Percentiles rank a stretch among this genome's conserved stretches.
Evolutionary conservation across 2,888 invertebrate species (phyloP).

Genomic region (Autographa gamma): DNA sequence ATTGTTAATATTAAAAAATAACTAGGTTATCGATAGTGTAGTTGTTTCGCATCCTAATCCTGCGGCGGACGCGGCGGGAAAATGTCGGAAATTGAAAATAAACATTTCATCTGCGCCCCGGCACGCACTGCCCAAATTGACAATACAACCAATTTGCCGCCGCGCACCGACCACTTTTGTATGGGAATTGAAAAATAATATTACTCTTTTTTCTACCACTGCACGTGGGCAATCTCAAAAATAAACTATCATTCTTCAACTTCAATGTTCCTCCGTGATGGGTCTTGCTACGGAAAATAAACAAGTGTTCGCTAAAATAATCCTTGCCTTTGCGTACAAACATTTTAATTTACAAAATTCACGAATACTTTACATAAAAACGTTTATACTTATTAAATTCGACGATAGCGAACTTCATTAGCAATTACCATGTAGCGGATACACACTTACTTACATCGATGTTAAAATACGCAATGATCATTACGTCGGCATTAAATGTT

Average conservation of each 20-base stretch:
- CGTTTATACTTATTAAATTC: neutral
- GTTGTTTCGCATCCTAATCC: constrained; percentile 83
- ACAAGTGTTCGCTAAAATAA: constrained; percentile 16
- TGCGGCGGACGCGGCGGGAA: constrained; percentile 82
- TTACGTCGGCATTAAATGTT: constrained; percentile 54
- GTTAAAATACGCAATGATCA: constrained; percentile 51
- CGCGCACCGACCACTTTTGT: constrained; percentile 88
- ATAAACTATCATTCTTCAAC: constrained; percentile 80
- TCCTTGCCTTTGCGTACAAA: neutral
- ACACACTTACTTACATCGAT: constrained; percentile 50
- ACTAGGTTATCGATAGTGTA: constrained; percentile 69
- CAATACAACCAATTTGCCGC: constrained; percentile 89
- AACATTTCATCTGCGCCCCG: constrained; percentile 87
- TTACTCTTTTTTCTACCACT: constrained; percentile 84
- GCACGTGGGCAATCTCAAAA: constrained; percentile 83
- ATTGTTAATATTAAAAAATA: constrained; percentile 49
- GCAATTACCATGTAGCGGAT: constrained; percentile 49
- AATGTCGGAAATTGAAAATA: constrained; percentile 89
- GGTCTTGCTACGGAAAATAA: constrained; percentile 47
- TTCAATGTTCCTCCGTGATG: constrained; percentile 52
- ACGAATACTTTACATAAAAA: too few species aligned
- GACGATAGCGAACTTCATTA: constrained; percentile 34
- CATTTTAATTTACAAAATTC: neutral
- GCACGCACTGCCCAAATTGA: constrained; percentile 89
- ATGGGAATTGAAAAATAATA: constrained; percentile 89